Evolutionary conservation across 2,113 vertebrate species (phyloP).

Genomic region (Promerops cafer): DNA sequence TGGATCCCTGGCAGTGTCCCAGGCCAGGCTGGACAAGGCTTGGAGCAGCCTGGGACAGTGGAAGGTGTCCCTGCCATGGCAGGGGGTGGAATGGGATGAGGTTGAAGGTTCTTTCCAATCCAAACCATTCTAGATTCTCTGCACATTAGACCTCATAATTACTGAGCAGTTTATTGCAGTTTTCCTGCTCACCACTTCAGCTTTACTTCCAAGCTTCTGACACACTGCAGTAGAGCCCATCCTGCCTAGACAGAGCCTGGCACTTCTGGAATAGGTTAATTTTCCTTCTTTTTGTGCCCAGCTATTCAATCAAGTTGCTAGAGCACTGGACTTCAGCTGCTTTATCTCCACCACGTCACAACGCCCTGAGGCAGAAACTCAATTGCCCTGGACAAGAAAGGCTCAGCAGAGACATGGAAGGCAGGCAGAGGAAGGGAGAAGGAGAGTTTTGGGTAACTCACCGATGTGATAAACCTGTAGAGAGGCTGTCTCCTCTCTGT

Average conservation of each 20-base stretch:
- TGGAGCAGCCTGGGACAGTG: rapidly evolving
- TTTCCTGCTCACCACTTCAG: background rate
- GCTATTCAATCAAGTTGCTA: background rate
- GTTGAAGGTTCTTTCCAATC: background rate
- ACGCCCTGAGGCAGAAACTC: background rate
- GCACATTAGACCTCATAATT: background rate
- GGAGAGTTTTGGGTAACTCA: constrained; percentile 67
- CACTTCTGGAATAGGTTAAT: background rate
- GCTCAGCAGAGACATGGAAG: background rate
- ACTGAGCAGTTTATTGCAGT: background rate
- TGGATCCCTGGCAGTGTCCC: background rate
- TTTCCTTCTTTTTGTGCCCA: background rate
- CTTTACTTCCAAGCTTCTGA: background rate
- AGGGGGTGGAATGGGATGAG: background rate
- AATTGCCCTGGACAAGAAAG: background rate
- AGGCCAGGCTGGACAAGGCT: background rate
- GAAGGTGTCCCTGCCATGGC: background rate
- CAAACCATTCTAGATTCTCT: background rate
- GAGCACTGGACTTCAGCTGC: background rate
- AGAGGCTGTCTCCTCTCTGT: constrained; percentile 93
- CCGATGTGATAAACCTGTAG: constrained; percentile 97
- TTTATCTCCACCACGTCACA: background rate
- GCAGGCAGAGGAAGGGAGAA: background rate
- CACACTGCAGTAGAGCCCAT: background rate
- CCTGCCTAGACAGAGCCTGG: background rate